Conservation (phyloP, 1,140 invertebrate genomes). For the Drosophila nasuta region DNA sequence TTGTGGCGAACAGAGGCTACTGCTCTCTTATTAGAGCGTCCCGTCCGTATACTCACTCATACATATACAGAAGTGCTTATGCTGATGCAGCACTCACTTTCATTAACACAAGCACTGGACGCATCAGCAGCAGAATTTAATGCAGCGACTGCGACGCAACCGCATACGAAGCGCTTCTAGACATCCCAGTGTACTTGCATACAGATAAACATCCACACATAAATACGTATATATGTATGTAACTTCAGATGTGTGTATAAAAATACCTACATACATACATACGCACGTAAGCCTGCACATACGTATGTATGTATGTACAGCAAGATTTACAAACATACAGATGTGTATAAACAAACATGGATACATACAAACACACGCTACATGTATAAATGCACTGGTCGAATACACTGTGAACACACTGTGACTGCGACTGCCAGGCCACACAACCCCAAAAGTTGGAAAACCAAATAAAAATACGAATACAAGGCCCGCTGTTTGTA, state of each 20-base stretch:
- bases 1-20: constrained; percentile 31
- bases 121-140: constrained; percentile 61
- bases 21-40: constrained; percentile 64
- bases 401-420: constrained; percentile 18
- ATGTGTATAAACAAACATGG: constrained; percentile 33
- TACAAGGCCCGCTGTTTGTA: constrained; percentile 71
- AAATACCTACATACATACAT: constrained; percentile 37
- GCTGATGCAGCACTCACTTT: constrained; percentile 75
- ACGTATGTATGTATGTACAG: background rate
- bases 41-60: constrained; percentile 50
- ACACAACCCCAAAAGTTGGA: constrained; percentile 81
- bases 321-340: no score
- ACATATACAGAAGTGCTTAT: constrained; percentile 60
- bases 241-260: constrained; percentile 5
- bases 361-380: constrained; percentile 32
- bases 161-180: constrained; percentile 53
- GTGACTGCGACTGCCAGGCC: constrained; percentile 47
- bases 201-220: constrained; percentile 37
- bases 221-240: constrained; percentile 17
- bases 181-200: constrained; percentile 61
- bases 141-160: constrained; percentile 66
- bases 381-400: constrained; percentile 46
- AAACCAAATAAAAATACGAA: constrained; percentile 83
- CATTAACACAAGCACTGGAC: constrained; percentile 67
- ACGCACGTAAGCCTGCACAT: constrained; percentile 35